Percentiles rank a stretch among this genome's conserved stretches.
phyloP scores from a whole-genome alignment of 2,888 invertebrate genomes.

The Sarcophaga carnaria region DNA sequence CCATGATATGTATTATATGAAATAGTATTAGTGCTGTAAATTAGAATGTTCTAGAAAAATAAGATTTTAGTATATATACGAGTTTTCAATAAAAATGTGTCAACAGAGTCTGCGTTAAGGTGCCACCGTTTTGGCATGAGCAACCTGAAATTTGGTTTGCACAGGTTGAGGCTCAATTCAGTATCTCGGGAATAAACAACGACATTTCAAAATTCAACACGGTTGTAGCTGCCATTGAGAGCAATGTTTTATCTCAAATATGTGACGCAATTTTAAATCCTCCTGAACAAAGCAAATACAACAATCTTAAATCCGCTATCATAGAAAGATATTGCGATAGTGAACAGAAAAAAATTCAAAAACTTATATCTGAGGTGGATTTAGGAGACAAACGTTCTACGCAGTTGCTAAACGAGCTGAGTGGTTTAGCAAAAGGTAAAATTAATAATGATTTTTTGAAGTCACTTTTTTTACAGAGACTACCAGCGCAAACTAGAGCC shows the following conservation, averaged over 20 bases:
- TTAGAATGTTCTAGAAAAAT: no score
- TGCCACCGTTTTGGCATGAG: background rate
- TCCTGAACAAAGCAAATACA: background rate
- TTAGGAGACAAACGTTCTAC: background rate
- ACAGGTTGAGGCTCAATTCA: no score
- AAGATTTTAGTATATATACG: no score
- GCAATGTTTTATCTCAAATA: background rate
- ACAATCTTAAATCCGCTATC: background rate
- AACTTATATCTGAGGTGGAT: background rate
- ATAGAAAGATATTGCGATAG: background rate
- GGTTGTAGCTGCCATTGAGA: background rate
- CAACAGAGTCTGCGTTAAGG: background rate
- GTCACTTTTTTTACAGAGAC: no score
- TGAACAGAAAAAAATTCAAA: constrained; percentile 6
- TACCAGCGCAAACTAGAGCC: no score
- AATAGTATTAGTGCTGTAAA: no score
- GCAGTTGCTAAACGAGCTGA: no score
- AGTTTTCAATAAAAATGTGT: background rate
- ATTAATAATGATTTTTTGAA: no score
- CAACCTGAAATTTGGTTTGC: background rate
- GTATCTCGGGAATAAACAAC: no score
- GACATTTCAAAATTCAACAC: no score
- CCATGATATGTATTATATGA: no score
- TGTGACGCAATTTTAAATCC: background rate
- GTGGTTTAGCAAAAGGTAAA: no score